A percentile compares a stretch with the other conserved stretches of the same genome.
phyloP scores from a whole-genome alignment of 2,797 vertebrate genomes.

The Sarcoramphus papa region DNA sequence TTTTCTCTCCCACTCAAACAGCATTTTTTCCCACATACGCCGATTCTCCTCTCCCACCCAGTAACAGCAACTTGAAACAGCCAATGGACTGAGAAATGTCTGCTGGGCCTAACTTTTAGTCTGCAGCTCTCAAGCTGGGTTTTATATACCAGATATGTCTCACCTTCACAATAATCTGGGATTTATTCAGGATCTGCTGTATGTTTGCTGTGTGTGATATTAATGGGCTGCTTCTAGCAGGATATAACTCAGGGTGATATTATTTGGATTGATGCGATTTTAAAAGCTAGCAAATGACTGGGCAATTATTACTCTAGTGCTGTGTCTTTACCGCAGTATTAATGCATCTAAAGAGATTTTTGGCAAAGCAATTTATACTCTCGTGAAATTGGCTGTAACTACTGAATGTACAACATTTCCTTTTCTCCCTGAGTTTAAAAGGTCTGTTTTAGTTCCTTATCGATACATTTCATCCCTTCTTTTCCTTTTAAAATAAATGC shows the following conservation, averaged over 20 bases:
- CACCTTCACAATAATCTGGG: neutral
- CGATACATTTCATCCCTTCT: neutral
- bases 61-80: neutral
- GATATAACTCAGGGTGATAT: slow-evolving; percentile 50
- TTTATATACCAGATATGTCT: neutral
- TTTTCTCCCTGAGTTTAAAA: neutral
- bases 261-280: slow-evolving; percentile 68
- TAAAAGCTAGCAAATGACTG: slow-evolving; percentile 66
- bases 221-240: slow-evolving; percentile 30
- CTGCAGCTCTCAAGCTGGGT: neutral
- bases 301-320: slow-evolving; percentile 48
- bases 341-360: slow-evolving; percentile 65
- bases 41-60: neutral
- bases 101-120: neutral
- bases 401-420: neutral
- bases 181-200: neutral
- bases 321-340: slow-evolving; percentile 35
- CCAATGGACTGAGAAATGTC: neutral
- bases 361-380: slow-evolving; percentile 61
- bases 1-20: neutral
- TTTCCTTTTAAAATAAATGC: neutral
- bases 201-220: neutral
- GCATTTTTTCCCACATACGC: neutral
- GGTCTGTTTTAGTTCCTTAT: slow-evolving; percentile 1
- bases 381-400: slow-evolving; percentile 21